phyloP scores from a whole-genome alignment of 2,113 vertebrate genomes.

The Coreoperca whiteheadi region DNA sequence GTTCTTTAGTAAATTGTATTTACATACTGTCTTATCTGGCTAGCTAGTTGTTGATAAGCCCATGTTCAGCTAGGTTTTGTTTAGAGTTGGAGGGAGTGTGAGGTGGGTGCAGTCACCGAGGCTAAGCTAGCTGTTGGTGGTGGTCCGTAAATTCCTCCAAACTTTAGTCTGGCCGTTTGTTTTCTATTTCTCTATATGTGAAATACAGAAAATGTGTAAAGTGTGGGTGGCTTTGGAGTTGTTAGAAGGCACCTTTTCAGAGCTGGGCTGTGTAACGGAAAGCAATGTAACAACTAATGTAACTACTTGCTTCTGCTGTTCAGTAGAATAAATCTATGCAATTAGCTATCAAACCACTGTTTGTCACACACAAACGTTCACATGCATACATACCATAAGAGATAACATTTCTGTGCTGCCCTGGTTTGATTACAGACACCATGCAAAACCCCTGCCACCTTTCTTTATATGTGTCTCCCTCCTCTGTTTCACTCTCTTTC shows the following conservation, averaged over 20 bases:
- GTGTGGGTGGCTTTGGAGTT: not conserved
- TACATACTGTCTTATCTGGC: constrained; percentile 6
- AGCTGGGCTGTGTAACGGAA: not conserved
- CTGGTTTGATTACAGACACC: constrained; percentile 18
- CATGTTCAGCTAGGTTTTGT: constrained; percentile 1
- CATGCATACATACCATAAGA: not conserved
- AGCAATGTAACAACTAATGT: not conserved
- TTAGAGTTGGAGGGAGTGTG: not conserved
- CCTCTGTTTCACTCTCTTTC: not conserved
- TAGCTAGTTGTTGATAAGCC: not conserved
- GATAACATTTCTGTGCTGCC: not conserved
- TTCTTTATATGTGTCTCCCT: not conserved
- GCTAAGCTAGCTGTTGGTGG: not conserved
- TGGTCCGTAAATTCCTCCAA: not conserved
- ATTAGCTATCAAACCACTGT: not conserved
- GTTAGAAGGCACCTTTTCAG: not conserved
- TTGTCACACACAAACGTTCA: constrained; percentile 14
- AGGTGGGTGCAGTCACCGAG: not conserved
- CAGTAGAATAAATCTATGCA: not conserved
- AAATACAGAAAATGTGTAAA: constrained; percentile 1
- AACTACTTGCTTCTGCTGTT: not conserved
- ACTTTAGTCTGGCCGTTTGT: not conserved
- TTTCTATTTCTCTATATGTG: not conserved
- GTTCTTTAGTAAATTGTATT: constrained; percentile 8
- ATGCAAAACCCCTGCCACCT: constrained; percentile 20